These are phyloP conservation scores for Tenthredo livida DNA, from an alignment of 2,888 invertebrate genomes.

Conservation along the genomic window DNA sequence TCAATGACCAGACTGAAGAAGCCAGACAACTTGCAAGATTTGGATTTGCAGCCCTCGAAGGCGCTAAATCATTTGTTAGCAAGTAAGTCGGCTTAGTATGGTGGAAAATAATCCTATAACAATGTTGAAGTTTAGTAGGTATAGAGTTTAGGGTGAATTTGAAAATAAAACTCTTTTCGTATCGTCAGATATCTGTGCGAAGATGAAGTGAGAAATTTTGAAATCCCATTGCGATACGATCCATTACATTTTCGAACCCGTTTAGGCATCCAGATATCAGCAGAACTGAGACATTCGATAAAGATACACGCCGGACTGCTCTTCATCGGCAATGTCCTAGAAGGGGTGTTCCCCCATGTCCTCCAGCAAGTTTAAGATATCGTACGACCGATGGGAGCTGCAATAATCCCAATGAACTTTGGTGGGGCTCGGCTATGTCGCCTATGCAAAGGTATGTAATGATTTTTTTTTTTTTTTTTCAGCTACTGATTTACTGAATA, in stretches of 20 bases:
- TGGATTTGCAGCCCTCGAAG: slow-evolving; percentile 86
- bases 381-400: slow-evolving; percentile 94
- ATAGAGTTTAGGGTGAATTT: background rate
- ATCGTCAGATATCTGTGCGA: background rate
- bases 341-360: slow-evolving; percentile 84
- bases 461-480: background rate
- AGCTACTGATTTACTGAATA: background rate
- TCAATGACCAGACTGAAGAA: slow-evolving; percentile 85
- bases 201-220: no score
- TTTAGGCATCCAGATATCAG: slow-evolving; percentile 43
- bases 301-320: slow-evolving; percentile 72
- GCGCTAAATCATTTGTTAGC: slow-evolving; percentile 81
- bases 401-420: slow-evolving; percentile 88
- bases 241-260: background rate
- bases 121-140: background rate
- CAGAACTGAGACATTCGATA: slow-evolving; percentile 35
- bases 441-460: slow-evolving; percentile 83
- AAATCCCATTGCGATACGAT: background rate
- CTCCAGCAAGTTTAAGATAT: slow-evolving; percentile 84
- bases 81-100: slow-evolving; percentile 80
- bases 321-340: slow-evolving; percentile 85
- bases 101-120: background rate
- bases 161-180: background rate
- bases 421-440: slow-evolving; percentile 91
- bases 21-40: slow-evolving; percentile 82